Percentiles rank a stretch among this genome's conserved stretches.
These are phyloP conservation scores for fruit fly (Drosophila melanogaster) DNA, from an alignment of 1,140 invertebrate genomes.

Conservation along the genomic window DNA sequence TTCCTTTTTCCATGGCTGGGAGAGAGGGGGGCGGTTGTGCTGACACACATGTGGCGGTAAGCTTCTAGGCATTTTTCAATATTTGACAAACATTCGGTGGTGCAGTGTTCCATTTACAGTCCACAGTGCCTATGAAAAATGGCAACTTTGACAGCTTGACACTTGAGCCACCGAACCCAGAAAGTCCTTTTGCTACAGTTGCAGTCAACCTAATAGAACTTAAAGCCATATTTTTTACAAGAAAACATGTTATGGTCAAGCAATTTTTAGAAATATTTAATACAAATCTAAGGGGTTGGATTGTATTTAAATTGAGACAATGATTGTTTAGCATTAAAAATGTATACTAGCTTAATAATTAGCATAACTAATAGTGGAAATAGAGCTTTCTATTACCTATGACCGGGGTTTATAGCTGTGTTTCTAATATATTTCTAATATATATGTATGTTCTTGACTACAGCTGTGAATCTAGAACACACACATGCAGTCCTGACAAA, in stretches of 20 bases:
- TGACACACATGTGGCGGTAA: constrained; percentile 64
- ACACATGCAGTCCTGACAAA: constrained; percentile 32
- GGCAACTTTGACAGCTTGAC: constrained; percentile 80
- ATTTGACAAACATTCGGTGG: constrained; percentile 65
- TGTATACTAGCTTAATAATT: no score
- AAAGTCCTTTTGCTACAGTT: constrained; percentile 3
- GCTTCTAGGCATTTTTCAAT: constrained; percentile 75
- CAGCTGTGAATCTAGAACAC: not conserved
- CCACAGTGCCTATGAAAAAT: constrained; percentile 64
- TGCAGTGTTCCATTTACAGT: constrained; percentile 22
- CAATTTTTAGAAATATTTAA: not conserved
- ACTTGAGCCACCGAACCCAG: constrained; percentile 46
- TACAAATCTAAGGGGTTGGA: no score
- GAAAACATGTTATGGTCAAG: no score
- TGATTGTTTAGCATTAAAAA: no score
- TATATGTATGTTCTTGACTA: not conserved
- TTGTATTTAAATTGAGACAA: no score
- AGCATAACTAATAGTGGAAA: no score
- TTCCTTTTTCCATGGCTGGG: not conserved
- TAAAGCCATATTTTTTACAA: no score
- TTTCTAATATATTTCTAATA: not conserved
- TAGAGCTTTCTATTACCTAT: no score
- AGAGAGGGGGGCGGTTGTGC: not conserved
- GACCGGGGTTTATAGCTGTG: no score
- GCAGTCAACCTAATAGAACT: not conserved